Percentiles rank a stretch among this genome's conserved stretches.
Conservation (phyloP, 2,797 vertebrate species). For the Paratrypauchen microcephalus region DNA sequence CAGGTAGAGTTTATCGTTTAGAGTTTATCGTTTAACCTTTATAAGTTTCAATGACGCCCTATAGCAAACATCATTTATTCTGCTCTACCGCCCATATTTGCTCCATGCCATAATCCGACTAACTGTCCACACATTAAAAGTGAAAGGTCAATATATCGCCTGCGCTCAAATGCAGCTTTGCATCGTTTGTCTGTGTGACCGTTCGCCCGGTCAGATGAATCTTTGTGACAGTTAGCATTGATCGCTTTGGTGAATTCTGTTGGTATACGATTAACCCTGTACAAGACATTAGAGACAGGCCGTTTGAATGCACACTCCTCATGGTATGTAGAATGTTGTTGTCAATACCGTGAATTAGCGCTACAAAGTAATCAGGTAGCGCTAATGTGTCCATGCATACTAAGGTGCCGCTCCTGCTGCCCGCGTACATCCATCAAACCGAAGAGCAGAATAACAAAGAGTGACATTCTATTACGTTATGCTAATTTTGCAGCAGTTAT, state of each 20-base stretch:
- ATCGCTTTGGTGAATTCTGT: slow-evolving; percentile 21
- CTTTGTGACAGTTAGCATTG: slow-evolving; percentile 4
- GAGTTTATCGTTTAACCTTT: not conserved
- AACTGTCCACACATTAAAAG: slow-evolving; percentile 11
- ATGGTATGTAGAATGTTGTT: slow-evolving; percentile 33
- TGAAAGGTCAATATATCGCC: slow-evolving; percentile 13
- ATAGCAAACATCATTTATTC: not conserved
- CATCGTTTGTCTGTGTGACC: slow-evolving; percentile 14
- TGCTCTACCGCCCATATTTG: not conserved
- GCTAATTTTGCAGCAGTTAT: slow-evolving; percentile 65
- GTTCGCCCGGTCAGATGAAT: slow-evolving; percentile 21
- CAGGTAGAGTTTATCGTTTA: not conserved
- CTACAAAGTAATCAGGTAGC: slow-evolving; percentile 29
- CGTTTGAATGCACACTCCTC: slow-evolving; percentile 16
- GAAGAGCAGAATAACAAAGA: slow-evolving; percentile 72
- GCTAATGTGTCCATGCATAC: slow-evolving; percentile 13
- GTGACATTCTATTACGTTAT: slow-evolving; percentile 79
- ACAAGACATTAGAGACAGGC: slow-evolving; percentile 22
- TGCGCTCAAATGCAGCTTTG: not conserved
- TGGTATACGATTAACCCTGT: slow-evolving; percentile 32
- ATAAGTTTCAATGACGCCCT: not conserved
- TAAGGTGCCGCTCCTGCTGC: slow-evolving; percentile 30
- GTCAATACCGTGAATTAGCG: slow-evolving; percentile 49
- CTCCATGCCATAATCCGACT: not conserved
- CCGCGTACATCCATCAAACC: slow-evolving; percentile 64